A percentile compares a stretch with the other conserved stretches of the same genome.
phyloP scores from a whole-genome alignment of 2,888 invertebrate genomes.

The Stomorhina lunata region DNA sequence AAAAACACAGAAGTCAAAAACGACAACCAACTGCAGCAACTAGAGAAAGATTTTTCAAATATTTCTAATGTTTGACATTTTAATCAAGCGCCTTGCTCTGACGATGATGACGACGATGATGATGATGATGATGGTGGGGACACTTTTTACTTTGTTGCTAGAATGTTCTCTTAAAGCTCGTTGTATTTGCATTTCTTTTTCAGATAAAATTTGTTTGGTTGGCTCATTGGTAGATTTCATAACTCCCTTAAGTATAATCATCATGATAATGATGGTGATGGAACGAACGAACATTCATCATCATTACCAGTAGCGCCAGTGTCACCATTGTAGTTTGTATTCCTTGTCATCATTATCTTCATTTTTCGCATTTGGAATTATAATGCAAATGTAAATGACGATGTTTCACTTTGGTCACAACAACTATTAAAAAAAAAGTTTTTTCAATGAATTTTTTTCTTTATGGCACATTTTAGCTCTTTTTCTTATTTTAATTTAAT shows the following conservation, averaged over 20 bases:
- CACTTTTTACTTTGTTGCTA: constrained; percentile 1
- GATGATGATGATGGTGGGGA: constrained; percentile 4
- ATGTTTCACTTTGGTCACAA: constrained; percentile 3
- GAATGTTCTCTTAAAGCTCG: neutral
- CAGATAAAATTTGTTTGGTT: neutral
- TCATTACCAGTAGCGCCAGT: constrained; percentile 8
- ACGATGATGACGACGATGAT: neutral
- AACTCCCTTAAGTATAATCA: constrained; percentile 29
- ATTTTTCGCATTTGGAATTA: constrained; percentile 13
- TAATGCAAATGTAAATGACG: constrained; percentile 45
- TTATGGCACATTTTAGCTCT: too few species aligned
- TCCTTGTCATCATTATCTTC: neutral
- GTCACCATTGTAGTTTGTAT: too few species aligned
- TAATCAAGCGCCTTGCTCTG: constrained; percentile 52
- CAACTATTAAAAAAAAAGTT: constrained; percentile 8
- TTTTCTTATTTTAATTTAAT: constrained; percentile 11
- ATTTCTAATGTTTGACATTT: constrained; percentile 60
- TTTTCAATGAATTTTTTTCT: neutral
- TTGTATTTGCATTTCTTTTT: neutral
- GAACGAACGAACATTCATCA: constrained; percentile 24
- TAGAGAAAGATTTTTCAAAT: constrained; percentile 49
- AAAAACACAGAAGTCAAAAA: neutral
- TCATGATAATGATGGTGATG: constrained; percentile 10
- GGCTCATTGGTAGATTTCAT: neutral
- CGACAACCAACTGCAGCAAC: neutral